phyloP scores from a whole-genome alignment of 2,113 vertebrate species.

The Epinephelus lanceolatus region DNA sequence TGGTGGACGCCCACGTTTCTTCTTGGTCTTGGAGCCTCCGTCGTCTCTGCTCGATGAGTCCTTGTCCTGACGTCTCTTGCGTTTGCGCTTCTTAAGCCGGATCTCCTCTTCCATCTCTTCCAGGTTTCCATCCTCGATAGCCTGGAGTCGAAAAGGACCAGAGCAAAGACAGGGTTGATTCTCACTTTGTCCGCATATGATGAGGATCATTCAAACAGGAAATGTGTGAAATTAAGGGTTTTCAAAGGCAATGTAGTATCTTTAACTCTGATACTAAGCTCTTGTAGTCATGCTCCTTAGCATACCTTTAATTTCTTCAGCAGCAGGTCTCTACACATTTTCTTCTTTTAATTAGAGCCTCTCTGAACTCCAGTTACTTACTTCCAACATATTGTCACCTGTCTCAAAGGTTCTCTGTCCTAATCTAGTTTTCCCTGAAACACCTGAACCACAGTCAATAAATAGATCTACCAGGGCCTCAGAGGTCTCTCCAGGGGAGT shows the following conservation, averaged over 20 bases:
- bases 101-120: conserved; percentile 99
- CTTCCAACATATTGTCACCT: conserved; percentile 8
- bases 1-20: conserved; percentile 94
- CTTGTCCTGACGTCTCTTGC: conserved; percentile 93
- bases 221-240: background rate
- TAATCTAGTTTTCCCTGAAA: conserved; percentile 13
- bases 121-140: conserved; percentile 98
- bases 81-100: conserved; percentile 96
- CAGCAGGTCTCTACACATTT: background rate
- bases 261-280: background rate
- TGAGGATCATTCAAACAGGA: background rate
- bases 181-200: background rate
- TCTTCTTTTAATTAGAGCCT: conserved; percentile 24
- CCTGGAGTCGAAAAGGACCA: conserved; percentile 77
- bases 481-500: conserved; percentile 4
- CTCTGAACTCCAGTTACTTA: conserved; percentile 1
- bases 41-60: conserved; percentile 91
- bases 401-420: conserved; percentile 42
- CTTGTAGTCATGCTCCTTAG: background rate
- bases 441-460: conserved; percentile 35
- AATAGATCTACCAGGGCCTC: conserved; percentile 3
- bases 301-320: background rate
- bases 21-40: conserved; percentile 92
- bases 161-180: accelerated
- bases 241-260: background rate